A percentile compares a stretch with the other conserved stretches of the same genome.
phyloP scores from a whole-genome alignment of 2,797 vertebrate species.

The Coilia nasus region DNA sequence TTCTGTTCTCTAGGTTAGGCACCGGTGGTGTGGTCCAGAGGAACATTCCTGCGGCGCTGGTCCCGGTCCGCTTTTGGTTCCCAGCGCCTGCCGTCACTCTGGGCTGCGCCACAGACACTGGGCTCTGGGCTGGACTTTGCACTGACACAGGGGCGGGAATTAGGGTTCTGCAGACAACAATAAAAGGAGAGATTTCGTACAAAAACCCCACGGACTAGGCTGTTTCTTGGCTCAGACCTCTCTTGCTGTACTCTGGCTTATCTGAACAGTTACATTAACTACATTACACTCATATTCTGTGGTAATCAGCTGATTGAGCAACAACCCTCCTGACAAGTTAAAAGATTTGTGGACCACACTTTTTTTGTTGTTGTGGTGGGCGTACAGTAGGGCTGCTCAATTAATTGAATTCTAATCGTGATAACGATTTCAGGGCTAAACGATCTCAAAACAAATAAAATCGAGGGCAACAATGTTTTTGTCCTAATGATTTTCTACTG shows the following conservation, averaged over 20 bases:
- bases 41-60: conserved; percentile 66
- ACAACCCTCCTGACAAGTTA: neutral
- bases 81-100: neutral
- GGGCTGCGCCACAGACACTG: conserved; percentile 39
- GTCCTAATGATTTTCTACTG: too few relatives aligned
- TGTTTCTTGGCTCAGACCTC: conserved; percentile 18
- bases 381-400: too few relatives aligned
- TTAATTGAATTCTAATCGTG: too few relatives aligned
- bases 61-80: conserved; percentile 34
- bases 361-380: too few relatives aligned
- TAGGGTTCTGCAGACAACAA: conserved; percentile 67
- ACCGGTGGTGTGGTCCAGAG: conserved; percentile 39
- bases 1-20: conserved; percentile 48
- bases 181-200: conserved; percentile 73
- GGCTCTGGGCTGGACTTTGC: conserved; percentile 62
- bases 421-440: too few relatives aligned
- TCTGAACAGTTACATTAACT: neutral
- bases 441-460: too few relatives aligned
- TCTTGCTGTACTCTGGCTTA: neutral
- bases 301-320: neutral
- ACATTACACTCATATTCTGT: neutral
- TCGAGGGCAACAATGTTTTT: too few relatives aligned
- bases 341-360: neutral
- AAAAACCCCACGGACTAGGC: conserved; percentile 47
- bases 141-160: conserved; percentile 63